Percentiles rank a stretch among this genome's conserved stretches.
Evolutionary conservation across 1,140 invertebrate genomes (phyloP).

Genomic region (Papilio xuthus): DNA sequence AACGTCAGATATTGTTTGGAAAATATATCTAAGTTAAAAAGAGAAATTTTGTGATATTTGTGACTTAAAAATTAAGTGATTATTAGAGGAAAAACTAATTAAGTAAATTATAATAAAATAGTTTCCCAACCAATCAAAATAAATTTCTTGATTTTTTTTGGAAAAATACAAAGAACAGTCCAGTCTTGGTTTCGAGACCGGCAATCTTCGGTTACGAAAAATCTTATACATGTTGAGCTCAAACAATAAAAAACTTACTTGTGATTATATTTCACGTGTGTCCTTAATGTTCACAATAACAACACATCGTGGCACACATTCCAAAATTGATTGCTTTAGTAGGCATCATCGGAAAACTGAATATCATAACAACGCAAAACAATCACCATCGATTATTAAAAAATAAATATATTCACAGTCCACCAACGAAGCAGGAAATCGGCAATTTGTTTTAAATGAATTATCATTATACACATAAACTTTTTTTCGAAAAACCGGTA

Average conservation of each 20-base stretch:
- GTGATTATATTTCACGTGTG: constrained; percentile 34
- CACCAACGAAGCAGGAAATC: constrained; percentile 31
- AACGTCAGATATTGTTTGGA: no score
- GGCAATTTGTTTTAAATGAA: constrained; percentile 33
- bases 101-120: no score
- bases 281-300: constrained; percentile 33
- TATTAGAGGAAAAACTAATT: no score
- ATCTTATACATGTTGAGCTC: neutral
- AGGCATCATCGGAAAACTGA: constrained; percentile 21
- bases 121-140: no score
- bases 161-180: neutral
- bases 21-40: no score
- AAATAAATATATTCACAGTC: constrained; percentile 29
- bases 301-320: constrained; percentile 35
- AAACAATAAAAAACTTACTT: constrained; percentile 34
- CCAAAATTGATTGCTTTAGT: constrained; percentile 28
- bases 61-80: no score
- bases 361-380: constrained; percentile 18
- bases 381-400: constrained; percentile 25
- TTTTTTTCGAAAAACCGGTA: constrained; percentile 44
- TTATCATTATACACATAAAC: constrained; percentile 30
- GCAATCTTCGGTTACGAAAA: neutral
- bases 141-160: no score
- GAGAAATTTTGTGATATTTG: no score
- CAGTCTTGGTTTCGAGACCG: neutral